Conservation (phyloP, 2,888 invertebrate species). For the Cephonodes hylas region DNA sequence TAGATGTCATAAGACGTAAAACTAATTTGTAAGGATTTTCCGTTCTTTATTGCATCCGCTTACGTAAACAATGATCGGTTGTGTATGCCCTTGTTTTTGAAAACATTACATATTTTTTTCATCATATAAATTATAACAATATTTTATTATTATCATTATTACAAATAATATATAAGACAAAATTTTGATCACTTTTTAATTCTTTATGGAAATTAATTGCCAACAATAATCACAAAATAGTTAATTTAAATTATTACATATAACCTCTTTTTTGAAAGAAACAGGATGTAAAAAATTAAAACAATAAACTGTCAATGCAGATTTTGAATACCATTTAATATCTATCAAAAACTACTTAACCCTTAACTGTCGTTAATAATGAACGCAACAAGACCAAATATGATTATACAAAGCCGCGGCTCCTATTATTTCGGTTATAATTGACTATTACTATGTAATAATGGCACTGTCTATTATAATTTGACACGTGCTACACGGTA, state of each 20-base stretch:
- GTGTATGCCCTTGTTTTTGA: neutral
- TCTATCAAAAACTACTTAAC: neutral
- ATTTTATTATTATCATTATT: neutral
- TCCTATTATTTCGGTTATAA: neutral
- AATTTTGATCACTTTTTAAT: neutral
- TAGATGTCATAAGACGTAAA: neutral
- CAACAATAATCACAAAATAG: too few relatives aligned
- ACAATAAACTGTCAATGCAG: neutral
- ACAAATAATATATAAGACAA: neutral
- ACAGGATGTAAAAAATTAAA: neutral
- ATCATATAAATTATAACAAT: neutral
- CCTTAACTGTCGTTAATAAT: neutral
- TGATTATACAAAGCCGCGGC: neutral
- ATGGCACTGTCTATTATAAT: slow-evolving; percentile 15
- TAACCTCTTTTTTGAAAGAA: neutral
- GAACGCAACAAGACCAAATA: neutral
- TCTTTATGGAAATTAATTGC: too few relatives aligned
- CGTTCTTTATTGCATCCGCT: neutral
- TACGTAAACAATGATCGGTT: neutral
- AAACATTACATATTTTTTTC: neutral
- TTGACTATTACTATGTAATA: neutral
- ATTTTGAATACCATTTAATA: neutral
- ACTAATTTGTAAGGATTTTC: neutral
- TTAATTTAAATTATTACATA: too few relatives aligned
- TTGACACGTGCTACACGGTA: slow-evolving; percentile 13